Percentiles rank a stretch among this genome's conserved stretches.
These are phyloP conservation scores for Sarcophilus harrisii DNA, from an alignment of 2,797 vertebrate genomes.

Conservation along the genomic window DNA sequence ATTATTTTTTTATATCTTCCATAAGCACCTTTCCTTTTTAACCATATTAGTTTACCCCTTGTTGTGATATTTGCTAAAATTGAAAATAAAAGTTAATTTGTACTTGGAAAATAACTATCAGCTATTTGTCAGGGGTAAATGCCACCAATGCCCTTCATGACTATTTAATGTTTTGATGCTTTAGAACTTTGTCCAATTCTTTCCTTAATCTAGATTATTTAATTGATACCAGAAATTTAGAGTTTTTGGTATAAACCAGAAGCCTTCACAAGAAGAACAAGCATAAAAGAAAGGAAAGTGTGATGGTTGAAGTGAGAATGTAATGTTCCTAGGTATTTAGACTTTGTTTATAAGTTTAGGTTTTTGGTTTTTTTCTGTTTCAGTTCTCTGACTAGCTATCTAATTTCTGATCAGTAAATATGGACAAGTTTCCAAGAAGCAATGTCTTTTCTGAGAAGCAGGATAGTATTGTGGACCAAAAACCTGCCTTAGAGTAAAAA, in stretches of 20 bases:
- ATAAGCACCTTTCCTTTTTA: background rate
- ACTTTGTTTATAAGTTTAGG: background rate
- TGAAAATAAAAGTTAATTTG: slow-evolving; percentile 50
- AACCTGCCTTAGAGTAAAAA: background rate
- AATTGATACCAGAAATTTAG: slow-evolving; percentile 8
- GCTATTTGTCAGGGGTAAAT: slow-evolving; percentile 29
- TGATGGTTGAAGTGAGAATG: slow-evolving; percentile 9
- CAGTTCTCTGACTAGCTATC: background rate
- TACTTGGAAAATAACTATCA: slow-evolving; percentile 45
- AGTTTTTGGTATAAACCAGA: slow-evolving; percentile 12
- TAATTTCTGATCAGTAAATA: slow-evolving; percentile 23
- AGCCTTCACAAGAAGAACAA: background rate
- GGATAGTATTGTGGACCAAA: background rate
- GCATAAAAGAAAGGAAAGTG: slow-evolving; percentile 26
- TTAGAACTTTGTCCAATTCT: slow-evolving; percentile 20
- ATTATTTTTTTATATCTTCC: background rate
- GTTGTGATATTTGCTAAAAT: slow-evolving; percentile 19
- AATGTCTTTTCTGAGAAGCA: background rate
- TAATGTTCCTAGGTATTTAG: slow-evolving; percentile 3
- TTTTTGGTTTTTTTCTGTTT: slow-evolving; percentile 38
- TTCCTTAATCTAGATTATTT: slow-evolving; percentile 45
- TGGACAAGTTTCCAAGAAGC: slow-evolving; percentile 36
- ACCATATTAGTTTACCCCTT: background rate
- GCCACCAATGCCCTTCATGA: slow-evolving; percentile 25
- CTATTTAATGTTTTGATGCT: slow-evolving; percentile 26